Base-by-base conservation (phyloP, 2,113 vertebrate genomes). In the Piaya cayana region DNA sequence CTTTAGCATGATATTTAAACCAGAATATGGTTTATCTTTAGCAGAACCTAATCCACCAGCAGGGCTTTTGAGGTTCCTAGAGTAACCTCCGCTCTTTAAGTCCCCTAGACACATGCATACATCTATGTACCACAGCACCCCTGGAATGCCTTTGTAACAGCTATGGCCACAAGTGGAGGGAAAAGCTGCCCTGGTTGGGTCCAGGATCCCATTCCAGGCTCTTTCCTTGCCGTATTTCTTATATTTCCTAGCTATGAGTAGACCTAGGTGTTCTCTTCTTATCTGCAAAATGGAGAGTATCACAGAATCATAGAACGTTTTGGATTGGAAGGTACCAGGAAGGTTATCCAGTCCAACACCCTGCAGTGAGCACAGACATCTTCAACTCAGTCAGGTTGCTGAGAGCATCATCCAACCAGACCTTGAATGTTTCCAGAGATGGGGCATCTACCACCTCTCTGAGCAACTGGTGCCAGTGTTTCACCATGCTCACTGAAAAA, bases 51-150 rank as follows among this genome's bases (percentile, higher is more conserved):
- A 74, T 77, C 15, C 32, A 70, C 47, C 62, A 65, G 17, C 20
- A 59, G 69, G 29, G 16, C 10, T 8, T 92, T 78, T 4, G 7
- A 72, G n/a, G 12, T 49, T 92, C 26, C 26, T 42, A 17, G 22
- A 50, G 17, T 59, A 55, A 43, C 9, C 5, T 69, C 34, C 42
- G 2, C 3, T 62, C 7, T 53, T 70, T 12, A 49, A 15, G 25
- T 30, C 6, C 32, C 9, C 2, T 29, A 47, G 42, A 25, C 9
- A 17, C 0, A 0, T 7, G 21, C 2, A 1, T 27, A 36, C 9
- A 20, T 37, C 22, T 43, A 3, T 1, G 5, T 58, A 29, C 21
- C 1, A 0, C 53, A 72, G 45, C 27, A 77, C 39, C 21, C 53
- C 39, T 30, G 21, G 15, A 29, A 37, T n/a, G 36, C 3, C 19